phyloP scores from a whole-genome alignment of 2,888 invertebrate species.

The Brenthis ino region DNA sequence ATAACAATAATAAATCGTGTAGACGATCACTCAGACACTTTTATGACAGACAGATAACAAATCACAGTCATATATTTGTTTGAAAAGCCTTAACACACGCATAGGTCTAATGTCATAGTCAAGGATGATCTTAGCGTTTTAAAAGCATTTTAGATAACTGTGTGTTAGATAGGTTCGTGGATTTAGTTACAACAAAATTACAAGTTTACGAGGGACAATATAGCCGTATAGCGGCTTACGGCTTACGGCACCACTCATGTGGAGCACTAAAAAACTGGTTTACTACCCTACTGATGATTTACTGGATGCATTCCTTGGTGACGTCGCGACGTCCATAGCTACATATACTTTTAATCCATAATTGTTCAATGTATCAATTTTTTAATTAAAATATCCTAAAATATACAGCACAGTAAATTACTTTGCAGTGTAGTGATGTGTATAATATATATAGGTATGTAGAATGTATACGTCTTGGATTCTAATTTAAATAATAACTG shows the following conservation, averaged over 20 bases:
- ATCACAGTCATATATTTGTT: conserved; percentile 67
- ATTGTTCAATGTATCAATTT: too few species aligned
- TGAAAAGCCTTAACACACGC: conserved; percentile 33
- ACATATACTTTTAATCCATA: not conserved
- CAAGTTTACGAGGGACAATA: conserved; percentile 73
- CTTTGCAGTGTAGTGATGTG: too few species aligned
- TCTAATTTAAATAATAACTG: conserved; percentile 26
- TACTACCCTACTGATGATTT: conserved; percentile 71
- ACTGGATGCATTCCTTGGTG: conserved; percentile 71
- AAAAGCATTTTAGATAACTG: conserved; percentile 73
- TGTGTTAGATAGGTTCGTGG: conserved; percentile 61
- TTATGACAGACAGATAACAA: conserved; percentile 70
- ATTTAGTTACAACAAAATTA: conserved; percentile 75
- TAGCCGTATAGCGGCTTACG: conserved; percentile 59
- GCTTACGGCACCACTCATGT: conserved; percentile 57
- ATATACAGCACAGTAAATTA: too few species aligned
- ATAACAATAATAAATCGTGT: conserved; percentile 62
- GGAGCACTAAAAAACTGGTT: conserved; percentile 69
- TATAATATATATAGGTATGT: not conserved
- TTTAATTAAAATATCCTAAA: too few species aligned
- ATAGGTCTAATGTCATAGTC: conserved; percentile 51
- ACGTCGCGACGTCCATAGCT: conserved; percentile 41
- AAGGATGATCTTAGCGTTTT: conserved; percentile 64
- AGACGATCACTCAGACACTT: conserved; percentile 63
- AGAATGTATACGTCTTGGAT: conserved; percentile 1